Conservation (phyloP, 1,140 invertebrate species). For the Scaptomyza montana region DNA sequence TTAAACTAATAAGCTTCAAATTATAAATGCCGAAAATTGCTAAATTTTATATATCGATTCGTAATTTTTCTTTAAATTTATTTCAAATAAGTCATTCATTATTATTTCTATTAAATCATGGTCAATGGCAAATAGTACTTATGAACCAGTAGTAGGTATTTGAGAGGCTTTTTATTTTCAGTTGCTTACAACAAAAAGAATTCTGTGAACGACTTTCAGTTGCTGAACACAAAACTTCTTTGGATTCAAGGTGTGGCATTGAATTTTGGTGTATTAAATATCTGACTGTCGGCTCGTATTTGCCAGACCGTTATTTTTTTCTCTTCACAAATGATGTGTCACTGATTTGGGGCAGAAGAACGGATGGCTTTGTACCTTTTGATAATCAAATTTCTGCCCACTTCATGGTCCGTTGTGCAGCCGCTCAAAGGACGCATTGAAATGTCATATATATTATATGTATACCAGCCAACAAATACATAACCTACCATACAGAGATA, state of each 20-base stretch:
- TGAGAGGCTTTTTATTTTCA: slow-evolving; percentile 7
- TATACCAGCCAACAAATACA: too few species aligned
- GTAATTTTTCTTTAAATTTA: too few species aligned
- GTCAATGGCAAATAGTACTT: slow-evolving; percentile 1
- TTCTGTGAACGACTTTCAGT: slow-evolving; percentile 49
- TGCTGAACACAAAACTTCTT: too few species aligned
- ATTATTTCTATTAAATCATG: not conserved
- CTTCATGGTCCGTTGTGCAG: slow-evolving; percentile 16
- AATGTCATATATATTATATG: slow-evolving; percentile 37
- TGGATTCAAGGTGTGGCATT: slow-evolving; percentile 32
- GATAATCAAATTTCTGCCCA: slow-evolving; percentile 57
- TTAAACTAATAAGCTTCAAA: too few species aligned
- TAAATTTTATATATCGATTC: too few species aligned
- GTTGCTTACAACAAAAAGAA: slow-evolving; percentile 8
- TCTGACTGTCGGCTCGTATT: slow-evolving; percentile 64
- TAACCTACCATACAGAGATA: slow-evolving; percentile 8
- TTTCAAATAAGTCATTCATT: too few species aligned
- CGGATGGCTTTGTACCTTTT: slow-evolving; percentile 53
- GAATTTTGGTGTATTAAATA: slow-evolving; percentile 63
- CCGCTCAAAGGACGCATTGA: slow-evolving; percentile 36
- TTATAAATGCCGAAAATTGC: too few species aligned
- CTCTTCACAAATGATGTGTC: slow-evolving; percentile 16
- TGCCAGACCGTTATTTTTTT: slow-evolving; percentile 30
- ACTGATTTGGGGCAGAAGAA: slow-evolving; percentile 12
- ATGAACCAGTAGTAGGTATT: not conserved